phyloP scores from a whole-genome alignment of 2,888 invertebrate genomes.

The Xanthostigma xanthostigma region DNA sequence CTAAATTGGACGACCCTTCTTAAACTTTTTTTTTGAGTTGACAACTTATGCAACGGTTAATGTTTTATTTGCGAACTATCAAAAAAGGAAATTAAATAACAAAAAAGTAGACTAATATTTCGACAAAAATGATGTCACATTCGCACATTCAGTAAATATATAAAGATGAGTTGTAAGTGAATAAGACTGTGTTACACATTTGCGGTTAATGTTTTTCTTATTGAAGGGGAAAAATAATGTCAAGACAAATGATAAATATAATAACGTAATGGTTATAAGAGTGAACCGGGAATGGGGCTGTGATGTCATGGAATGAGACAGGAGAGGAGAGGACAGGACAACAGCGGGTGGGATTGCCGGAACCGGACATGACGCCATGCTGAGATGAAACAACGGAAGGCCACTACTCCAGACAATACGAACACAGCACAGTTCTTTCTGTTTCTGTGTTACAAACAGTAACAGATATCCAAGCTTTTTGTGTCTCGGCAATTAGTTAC shows the following conservation, averaged over 20 bases:
- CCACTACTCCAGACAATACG: conserved; percentile 28
- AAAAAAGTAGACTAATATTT: too few relatives aligned
- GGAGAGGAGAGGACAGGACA: conserved; percentile 14
- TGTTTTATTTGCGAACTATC: too few relatives aligned
- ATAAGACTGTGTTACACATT: conserved; percentile 4
- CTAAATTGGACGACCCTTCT: too few relatives aligned
- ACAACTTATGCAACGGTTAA: too few relatives aligned
- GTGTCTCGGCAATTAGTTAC: conserved; percentile 27
- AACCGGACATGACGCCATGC: conserved; percentile 35
- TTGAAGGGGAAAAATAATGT: conserved; percentile 16
- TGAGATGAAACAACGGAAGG: conserved; percentile 33
- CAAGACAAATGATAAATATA: conserved; percentile 23
- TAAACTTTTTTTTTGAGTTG: too few relatives aligned
- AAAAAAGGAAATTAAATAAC: too few relatives aligned
- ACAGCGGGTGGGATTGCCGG: conserved; percentile 20
- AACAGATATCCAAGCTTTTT: conserved; percentile 22
- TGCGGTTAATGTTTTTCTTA: conserved; percentile 19
- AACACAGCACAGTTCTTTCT: background rate
- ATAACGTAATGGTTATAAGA: conserved; percentile 4
- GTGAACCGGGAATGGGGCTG: background rate
- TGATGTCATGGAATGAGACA: conserved; percentile 7
- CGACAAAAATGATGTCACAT: too few relatives aligned
- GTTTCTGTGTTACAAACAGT: too few relatives aligned
- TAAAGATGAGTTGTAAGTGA: background rate
- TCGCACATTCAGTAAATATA: background rate